Conservation (phyloP, 1,140 invertebrate genomes). For the Drosophila parvula region DNA sequence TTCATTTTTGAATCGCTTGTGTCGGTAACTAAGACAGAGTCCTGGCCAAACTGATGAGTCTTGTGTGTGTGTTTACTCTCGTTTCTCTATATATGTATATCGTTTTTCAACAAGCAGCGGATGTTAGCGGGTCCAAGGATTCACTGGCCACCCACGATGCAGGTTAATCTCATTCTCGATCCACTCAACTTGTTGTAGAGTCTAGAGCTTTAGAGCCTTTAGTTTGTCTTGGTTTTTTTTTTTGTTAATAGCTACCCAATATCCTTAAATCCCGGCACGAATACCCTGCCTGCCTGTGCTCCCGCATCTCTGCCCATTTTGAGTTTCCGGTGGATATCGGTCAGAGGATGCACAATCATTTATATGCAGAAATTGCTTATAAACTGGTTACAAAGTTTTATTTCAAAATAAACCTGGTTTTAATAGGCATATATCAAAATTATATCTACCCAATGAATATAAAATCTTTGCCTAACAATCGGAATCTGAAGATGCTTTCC, state of each 20-base stretch:
- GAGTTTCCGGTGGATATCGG: slow-evolving; percentile 10
- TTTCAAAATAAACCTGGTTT: slow-evolving; percentile 15
- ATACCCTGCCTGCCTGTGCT: slow-evolving; percentile 8
- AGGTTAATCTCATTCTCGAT: slow-evolving; percentile 85
- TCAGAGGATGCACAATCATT: slow-evolving; percentile 17
- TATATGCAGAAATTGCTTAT: slow-evolving; percentile 12
- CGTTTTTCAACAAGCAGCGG: slow-evolving; percentile 86
- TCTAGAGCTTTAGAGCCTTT: slow-evolving; percentile 10
- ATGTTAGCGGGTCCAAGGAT: slow-evolving; percentile 91
- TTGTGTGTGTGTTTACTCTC: slow-evolving; percentile 53
- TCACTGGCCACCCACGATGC: slow-evolving; percentile 90
- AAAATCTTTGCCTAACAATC: too few relatives aligned
- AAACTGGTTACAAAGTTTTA: slow-evolving; percentile 1
- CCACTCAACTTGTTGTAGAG: slow-evolving; percentile 2
- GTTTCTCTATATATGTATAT: slow-evolving; percentile 42
- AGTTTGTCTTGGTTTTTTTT: neutral
- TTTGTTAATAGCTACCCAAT: slow-evolving; percentile 2
- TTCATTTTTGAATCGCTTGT: slow-evolving; percentile 20
- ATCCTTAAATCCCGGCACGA: slow-evolving; percentile 19
- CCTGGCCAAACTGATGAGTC: slow-evolving; percentile 36
- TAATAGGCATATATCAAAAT: slow-evolving; percentile 3
- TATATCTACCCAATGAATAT: neutral
- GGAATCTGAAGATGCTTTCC: neutral
- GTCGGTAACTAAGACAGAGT: slow-evolving; percentile 20
- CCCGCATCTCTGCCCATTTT: neutral